Conservation (phyloP, 2,888 invertebrate species). For the Matsumyia berberina region DNA sequence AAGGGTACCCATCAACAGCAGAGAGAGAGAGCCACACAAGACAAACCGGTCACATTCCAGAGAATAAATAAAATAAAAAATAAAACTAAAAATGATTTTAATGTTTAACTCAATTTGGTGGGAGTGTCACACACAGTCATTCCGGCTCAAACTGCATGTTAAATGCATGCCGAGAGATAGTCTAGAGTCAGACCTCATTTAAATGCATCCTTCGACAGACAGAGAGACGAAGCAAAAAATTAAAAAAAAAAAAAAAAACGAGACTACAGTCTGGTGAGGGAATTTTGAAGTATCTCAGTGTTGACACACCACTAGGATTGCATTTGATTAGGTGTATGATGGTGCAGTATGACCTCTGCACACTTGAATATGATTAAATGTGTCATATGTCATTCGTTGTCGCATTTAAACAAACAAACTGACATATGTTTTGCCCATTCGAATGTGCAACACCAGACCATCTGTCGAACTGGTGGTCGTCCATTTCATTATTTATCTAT, state of each 20-base stretch:
- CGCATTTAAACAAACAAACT: slow-evolving; percentile 59
- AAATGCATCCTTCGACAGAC: slow-evolving; percentile 57
- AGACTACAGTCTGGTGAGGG: slow-evolving; percentile 7
- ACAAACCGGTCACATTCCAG: slow-evolving; percentile 65
- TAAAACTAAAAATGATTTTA: slow-evolving; percentile 23
- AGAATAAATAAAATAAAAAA: slow-evolving; percentile 25
- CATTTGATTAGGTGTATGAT: slow-evolving; percentile 53
- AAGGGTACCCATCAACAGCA: slow-evolving; percentile 21
- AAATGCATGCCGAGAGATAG: slow-evolving; percentile 43
- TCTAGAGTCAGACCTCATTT: slow-evolving; percentile 30
- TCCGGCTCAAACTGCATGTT: slow-evolving; percentile 26
- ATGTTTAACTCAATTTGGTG: slow-evolving; percentile 58
- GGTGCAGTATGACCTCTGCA: slow-evolving; percentile 27
- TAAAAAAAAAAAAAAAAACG: background rate
- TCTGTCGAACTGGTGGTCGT: slow-evolving; percentile 65
- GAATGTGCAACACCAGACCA: slow-evolving; percentile 32
- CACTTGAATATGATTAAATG: slow-evolving; percentile 49
- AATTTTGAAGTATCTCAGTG: slow-evolving; percentile 38
- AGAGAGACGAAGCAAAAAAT: slow-evolving; percentile 5
- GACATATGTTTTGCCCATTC: slow-evolving; percentile 64
- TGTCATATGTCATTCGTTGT: slow-evolving; percentile 58
- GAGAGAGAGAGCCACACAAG: slow-evolving; percentile 28
- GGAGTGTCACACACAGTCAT: slow-evolving; percentile 62
- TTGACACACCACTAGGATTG: slow-evolving; percentile 53
- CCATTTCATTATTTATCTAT: slow-evolving; percentile 65